Base-by-base conservation (phyloP, 2,888 invertebrate species). In the Eilema depressum region DNA sequence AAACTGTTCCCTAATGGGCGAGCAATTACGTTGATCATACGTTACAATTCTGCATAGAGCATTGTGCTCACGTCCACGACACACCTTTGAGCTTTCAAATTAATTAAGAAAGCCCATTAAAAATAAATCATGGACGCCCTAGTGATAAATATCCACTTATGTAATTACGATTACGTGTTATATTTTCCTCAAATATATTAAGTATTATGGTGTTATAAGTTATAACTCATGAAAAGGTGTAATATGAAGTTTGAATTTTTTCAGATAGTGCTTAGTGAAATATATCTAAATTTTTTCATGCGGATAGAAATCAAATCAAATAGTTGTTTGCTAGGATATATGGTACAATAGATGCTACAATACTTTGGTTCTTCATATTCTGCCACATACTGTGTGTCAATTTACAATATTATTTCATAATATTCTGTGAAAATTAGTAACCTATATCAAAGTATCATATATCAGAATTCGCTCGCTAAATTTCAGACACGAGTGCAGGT, bases 51-150 rank as follows among this genome's bases (percentile, higher is more conserved):
- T 68, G 59, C 37, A 68, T 62, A 28, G 62, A 71, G 62, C 62
- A 28, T 28, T 59, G 30, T 64, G 25, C 47, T 60, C 30, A 60
- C 26, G 64, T 57, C 37, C 20, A 66, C 41, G 56, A 59, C 72
- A 63, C 63, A 66, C 69, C 72, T 69, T 68, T 14, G 25, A 68
- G 73, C 77, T 82, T 81, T 82, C 75, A 76, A 79, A 78, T 68
- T 68, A 78, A 82, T 83, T 79, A 73, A 69, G 66, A 69, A 63
- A 26, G 63, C 7, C 65, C 65, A 73, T 73, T 73, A 69, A 28
- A 57, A 30, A 77, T 82, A 83, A 81, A 82, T 82, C 81, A 83
- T 82, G 74, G 66, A 41, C 66, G 61, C 76, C 72, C 69, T 74
- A 78, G 66, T 76, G 79, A 73, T 76, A 79, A 81, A 74, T 71